These are phyloP conservation scores for Vombatus ursinus DNA, from an alignment of 2,113 vertebrate species.

Conservation along the genomic window DNA sequence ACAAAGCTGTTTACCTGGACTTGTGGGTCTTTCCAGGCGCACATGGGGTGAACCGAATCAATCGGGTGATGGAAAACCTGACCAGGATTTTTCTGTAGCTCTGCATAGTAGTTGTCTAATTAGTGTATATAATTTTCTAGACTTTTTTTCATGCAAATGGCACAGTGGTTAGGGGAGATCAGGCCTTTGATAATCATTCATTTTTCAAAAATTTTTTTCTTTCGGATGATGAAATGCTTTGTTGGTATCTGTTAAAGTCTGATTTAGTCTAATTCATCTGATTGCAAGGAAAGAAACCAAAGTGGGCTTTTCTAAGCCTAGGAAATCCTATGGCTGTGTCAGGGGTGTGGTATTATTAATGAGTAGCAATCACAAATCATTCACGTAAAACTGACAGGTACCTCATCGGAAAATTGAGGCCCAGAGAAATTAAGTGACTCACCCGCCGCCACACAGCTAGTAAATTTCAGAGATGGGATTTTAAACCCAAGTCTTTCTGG, in stretches of 20 bases:
- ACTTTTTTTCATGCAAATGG: neutral
- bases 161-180: neutral
- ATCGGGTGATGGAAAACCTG: neutral
- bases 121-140: neutral
- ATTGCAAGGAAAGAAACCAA: neutral
- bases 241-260: neutral
- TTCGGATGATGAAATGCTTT: neutral
- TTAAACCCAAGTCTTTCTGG: neutral
- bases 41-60: constrained; percentile 36
- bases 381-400: neutral
- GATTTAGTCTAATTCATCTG: neutral
- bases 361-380: neutral
- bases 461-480: neutral
- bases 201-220: neutral
- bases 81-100: constrained; percentile 37
- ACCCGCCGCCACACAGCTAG: neutral
- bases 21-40: constrained; percentile 26
- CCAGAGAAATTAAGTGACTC: neutral
- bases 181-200: neutral
- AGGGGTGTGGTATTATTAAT: neutral
- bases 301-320: neutral
- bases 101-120: neutral
- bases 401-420: neutral
- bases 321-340: neutral
- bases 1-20: constrained; percentile 42